Percentiles rank a stretch among this genome's conserved stretches.
Conservation (phyloP, 1,140 invertebrate species). For the Dufourea novaeangliae region DNA sequence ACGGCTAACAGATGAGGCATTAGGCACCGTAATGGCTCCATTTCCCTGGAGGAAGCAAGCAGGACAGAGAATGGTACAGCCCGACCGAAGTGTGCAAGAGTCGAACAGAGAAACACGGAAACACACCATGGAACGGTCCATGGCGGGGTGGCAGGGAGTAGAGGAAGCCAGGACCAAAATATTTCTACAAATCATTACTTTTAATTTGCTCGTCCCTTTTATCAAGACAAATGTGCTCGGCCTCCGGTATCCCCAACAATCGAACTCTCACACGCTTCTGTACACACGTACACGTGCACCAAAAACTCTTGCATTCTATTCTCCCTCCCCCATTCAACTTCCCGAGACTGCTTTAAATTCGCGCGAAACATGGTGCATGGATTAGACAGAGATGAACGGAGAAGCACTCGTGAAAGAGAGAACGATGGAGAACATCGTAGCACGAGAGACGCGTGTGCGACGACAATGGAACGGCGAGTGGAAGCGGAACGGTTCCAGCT, state of each 20-base stretch:
- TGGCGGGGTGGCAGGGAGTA: not conserved
- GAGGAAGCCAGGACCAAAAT: constrained; percentile 68
- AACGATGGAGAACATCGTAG: not conserved
- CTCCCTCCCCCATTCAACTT: not conserved
- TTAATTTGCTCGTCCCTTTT: constrained; percentile 81
- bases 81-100: too few relatives aligned
- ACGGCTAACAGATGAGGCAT: constrained; percentile 79
- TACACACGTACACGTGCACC: too few relatives aligned
- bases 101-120: not conserved
- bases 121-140: not conserved
- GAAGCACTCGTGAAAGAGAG: not conserved
- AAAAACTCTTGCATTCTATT: constrained; percentile 1
- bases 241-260: constrained; percentile 12
- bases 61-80: constrained; percentile 7
- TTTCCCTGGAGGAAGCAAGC: constrained; percentile 70
- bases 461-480: constrained; percentile 47
- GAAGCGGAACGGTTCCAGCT: constrained; percentile 64
- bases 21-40: constrained; percentile 78
- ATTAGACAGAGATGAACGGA: not conserved
- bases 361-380: constrained; percentile 21
- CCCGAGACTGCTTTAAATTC: constrained; percentile 25
- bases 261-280: constrained; percentile 1
- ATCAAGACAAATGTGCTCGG: constrained; percentile 77
- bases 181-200: constrained; percentile 83
- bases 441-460: constrained; percentile 47